Evolutionary conservation across 1,140 invertebrate genomes (phyloP).

Genomic region (Drosophila gunungcola): DNA sequence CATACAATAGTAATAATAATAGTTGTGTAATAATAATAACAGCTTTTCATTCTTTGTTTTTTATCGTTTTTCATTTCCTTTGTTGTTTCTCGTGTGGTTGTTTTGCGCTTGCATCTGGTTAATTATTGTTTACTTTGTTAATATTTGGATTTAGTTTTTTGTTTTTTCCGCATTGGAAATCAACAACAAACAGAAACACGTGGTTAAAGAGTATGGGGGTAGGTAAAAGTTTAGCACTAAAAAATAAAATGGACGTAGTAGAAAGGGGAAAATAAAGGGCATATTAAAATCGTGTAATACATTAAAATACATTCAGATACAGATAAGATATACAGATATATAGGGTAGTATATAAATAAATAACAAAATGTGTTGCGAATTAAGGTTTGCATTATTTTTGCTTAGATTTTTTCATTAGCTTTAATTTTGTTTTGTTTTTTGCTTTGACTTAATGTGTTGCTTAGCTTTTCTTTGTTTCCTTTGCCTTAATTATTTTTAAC

Average conservation of each 20-base stretch:
- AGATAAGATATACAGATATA: conserved; percentile 37
- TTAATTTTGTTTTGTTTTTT: conserved; percentile 4
- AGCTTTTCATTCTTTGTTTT: conserved; percentile 63
- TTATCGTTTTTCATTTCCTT: conserved; percentile 16
- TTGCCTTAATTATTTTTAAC: conserved; percentile 23
- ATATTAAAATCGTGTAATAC: conserved; percentile 53
- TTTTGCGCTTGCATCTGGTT: conserved; percentile 21
- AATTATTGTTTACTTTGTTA: conserved; percentile 35
- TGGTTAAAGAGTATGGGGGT: conserved; percentile 5
- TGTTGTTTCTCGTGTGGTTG: conserved; percentile 16
- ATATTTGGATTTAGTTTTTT: conserved; percentile 53
- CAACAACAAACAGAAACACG: conserved; percentile 20
- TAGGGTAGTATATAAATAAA: conserved; percentile 51
- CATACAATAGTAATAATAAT: conserved; percentile 71
- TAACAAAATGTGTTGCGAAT: conserved; percentile 44
- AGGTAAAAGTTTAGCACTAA: conserved; percentile 30
- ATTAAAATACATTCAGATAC: conserved; percentile 46
- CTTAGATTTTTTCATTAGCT: conserved; percentile 14
- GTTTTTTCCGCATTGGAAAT: conserved; percentile 14
- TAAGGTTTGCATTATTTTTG: conserved; percentile 9
- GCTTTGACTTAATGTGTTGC: conserved; percentile 23
- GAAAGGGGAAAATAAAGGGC: neutral
- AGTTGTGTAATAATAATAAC: conserved; percentile 78
- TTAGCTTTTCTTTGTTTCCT: conserved; percentile 13
- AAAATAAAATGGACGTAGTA: conserved; percentile 34